Conservation (phyloP, 2,888 invertebrate species). For the Philonicus albiceps region DNA sequence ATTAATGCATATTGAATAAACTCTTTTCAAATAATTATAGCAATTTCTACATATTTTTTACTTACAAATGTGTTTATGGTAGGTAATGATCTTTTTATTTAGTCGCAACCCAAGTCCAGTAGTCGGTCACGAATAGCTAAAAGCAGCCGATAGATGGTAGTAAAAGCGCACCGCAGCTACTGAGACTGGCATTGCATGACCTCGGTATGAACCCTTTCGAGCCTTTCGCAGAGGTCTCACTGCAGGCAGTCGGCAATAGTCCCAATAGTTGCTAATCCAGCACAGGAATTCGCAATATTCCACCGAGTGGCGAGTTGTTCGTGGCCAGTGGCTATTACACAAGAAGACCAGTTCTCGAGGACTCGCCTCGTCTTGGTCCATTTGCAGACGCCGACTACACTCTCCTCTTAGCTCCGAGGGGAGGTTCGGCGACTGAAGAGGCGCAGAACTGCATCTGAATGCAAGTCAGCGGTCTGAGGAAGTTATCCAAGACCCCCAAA, state of each 20-base stretch:
- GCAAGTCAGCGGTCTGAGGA: neutral
- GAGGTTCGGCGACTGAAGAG: neutral
- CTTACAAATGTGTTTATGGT: too few species aligned
- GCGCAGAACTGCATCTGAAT: neutral
- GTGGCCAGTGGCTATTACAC: constrained; percentile 18
- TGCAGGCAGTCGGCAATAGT: neutral
- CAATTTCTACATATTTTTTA: too few species aligned
- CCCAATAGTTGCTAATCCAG: constrained; percentile 8
- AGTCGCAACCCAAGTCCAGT: neutral
- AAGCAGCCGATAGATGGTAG: neutral
- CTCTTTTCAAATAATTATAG: too few species aligned
- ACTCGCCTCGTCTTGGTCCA: neutral
- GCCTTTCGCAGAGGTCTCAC: neutral
- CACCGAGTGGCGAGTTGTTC: neutral
- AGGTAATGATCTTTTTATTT: neutral
- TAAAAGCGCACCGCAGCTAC: neutral
- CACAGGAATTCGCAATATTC: neutral
- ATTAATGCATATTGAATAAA: too few species aligned
- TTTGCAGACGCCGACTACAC: neutral
- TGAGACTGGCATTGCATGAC: neutral
- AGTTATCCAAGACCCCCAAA: neutral
- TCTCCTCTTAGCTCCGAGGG: neutral
- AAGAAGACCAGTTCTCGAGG: constrained; percentile 31
- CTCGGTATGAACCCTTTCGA: neutral
- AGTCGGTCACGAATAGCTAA: neutral